Base-by-base conservation (phyloP, 2,888 invertebrate genomes). In the Brachylomia viminalis region DNA sequence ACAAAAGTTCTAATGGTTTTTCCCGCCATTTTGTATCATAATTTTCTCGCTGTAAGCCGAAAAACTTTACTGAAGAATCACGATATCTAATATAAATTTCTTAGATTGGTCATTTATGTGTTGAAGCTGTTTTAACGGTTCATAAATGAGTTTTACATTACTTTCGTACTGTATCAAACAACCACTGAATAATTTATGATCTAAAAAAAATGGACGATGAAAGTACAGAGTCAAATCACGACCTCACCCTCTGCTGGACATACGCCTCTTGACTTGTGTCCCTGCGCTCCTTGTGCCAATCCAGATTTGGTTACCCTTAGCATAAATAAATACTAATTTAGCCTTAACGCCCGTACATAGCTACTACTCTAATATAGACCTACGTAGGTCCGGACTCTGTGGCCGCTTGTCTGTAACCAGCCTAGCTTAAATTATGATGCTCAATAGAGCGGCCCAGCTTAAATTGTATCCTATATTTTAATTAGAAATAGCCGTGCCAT, bases 11-110 rank as follows among this genome's bases (percentile, higher is more conserved):
- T 38, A 70, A 67, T 70, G 27, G 15, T 62, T 1, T 1, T 70
- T 56, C 3, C 33, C 15, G 47, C 61, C 49, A 73, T 73, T 64
- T 74, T 66, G 49, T 66, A 69, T 70, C 30, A 30, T 69, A n/a
- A 61, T 42, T 49, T 56, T 58, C 42, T 30, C 7, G n/a, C 17
- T 65, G 52, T 66, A 30, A 59, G 47, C 23, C 1, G 1, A 54
- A 56, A 23, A 23, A 0, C 13, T 33, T n/a, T 20, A 17, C 13
- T 33, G 23, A n/a, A 52, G 15, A 54, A 1, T 15, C 38, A 17
- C 15, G 2, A 33, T 38, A 38, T 42, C 10, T 38, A 47, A 20
- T 23, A 42, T 45, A n/a, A 7, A 30, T 23, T 62, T 64, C 7
- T 11, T 30, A 45, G 11, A 69, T 42, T 30, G 2, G 0, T 17